Evolutionary conservation across 2,113 vertebrate species (phyloP).

Genomic region (Grammomys dolichurus): DNA sequence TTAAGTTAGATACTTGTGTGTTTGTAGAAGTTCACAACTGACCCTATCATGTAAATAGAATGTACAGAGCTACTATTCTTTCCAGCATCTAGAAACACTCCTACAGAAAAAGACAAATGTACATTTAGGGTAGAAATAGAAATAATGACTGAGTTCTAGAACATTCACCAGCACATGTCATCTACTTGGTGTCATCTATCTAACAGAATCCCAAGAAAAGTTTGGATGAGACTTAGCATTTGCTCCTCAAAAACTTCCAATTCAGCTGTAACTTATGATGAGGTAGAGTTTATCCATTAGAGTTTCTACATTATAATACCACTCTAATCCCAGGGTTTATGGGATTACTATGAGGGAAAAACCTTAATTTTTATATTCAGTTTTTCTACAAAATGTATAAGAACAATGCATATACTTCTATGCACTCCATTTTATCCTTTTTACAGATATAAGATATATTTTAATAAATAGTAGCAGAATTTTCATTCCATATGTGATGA

Average conservation of each 20-base stretch:
- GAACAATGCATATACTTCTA: neutral
- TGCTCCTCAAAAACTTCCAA: neutral
- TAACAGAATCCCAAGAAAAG: neutral
- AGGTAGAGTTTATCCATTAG: neutral
- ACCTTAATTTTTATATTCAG: neutral
- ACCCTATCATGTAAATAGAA: neutral
- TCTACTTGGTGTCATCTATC: neutral
- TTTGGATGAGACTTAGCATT: neutral
- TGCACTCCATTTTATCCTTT: neutral
- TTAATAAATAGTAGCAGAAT: conserved; percentile 49
- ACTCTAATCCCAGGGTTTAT: conserved; percentile 5
- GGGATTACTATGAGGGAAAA: neutral
- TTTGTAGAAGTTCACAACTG: neutral
- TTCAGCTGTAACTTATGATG: conserved; percentile 4
- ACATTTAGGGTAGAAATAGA: neutral
- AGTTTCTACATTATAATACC: conserved; percentile 42
- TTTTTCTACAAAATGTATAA: conserved; percentile 52
- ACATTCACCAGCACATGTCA: neutral
- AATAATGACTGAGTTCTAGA: neutral
- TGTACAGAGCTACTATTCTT: neutral
- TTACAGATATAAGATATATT: conserved; percentile 53
- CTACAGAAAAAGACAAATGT: neutral
- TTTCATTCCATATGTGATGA: conserved; percentile 45
- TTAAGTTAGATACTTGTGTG: neutral
- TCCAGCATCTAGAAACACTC: neutral